Percentiles rank a stretch among this genome's conserved stretches.
phyloP scores from a whole-genome alignment of 2,888 invertebrate species.

The Diarsia mendica region DNA sequence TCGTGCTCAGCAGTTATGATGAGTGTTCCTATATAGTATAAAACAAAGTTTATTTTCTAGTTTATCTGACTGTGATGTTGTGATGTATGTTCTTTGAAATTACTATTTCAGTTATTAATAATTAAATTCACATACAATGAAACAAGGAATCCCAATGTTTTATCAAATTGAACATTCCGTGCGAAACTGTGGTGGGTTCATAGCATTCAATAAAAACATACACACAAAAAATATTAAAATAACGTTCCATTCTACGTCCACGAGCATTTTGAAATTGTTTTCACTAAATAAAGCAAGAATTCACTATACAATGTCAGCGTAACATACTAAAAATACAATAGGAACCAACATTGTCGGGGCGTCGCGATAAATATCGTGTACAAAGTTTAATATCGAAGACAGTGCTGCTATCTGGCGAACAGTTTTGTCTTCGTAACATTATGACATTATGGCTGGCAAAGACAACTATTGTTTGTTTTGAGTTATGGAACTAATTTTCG shows the following conservation, averaged over 20 bases:
- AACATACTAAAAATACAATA: conserved; percentile 52
- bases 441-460: conserved; percentile 50
- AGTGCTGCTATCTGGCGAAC: conserved; percentile 46
- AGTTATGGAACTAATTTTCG: conserved; percentile 58
- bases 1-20: no score
- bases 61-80: no score
- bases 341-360: conserved; percentile 43
- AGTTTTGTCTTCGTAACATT: conserved; percentile 55
- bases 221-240: neutral
- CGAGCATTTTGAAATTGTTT: conserved; percentile 41
- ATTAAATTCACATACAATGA: neutral
- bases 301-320: conserved; percentile 22
- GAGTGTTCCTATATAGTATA: no score
- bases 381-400: conserved; percentile 57
- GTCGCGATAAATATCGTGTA: conserved; percentile 55
- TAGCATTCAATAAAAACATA: neutral
- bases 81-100: neutral
- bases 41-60: no score
- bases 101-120: neutral
- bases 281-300: conserved; percentile 48
- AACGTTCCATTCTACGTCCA: conserved; percentile 20
- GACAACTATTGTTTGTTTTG: conserved; percentile 58
- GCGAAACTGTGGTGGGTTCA: neutral
- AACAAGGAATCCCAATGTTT: neutral
- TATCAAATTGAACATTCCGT: neutral